Conservation (phyloP, 2,113 vertebrate genomes). For the Amphiprion ocellaris region DNA sequence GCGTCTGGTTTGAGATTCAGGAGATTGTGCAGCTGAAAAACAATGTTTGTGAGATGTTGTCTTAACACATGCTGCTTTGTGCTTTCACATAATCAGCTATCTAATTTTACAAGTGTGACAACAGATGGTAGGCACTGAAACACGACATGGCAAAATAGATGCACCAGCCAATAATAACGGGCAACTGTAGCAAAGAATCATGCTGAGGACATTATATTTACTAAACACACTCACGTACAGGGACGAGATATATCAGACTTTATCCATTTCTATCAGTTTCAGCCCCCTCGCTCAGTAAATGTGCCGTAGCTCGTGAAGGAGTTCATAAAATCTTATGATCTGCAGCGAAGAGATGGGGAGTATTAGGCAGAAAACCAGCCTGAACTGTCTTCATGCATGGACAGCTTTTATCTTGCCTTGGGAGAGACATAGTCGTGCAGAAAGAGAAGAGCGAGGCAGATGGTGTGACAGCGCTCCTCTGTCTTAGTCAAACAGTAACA, state of each 20-base stretch:
- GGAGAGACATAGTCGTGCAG: conserved; percentile 33
- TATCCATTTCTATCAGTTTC: conserved; percentile 27
- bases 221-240: not conserved
- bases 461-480: conserved; percentile 42
- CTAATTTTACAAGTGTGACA: conserved; percentile 9
- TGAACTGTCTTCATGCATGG: conserved; percentile 45
- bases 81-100: conserved; percentile 5
- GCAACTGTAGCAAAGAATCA: not conserved
- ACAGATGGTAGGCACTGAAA: conserved; percentile 9
- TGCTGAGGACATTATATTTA: not conserved
- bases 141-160: conserved; percentile 2
- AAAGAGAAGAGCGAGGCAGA: conserved; percentile 55
- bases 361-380: conserved; percentile 34
- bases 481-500: conserved; percentile 40
- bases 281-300: conserved; percentile 26
- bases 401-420: conserved; percentile 62
- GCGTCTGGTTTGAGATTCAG: conserved; percentile 6
- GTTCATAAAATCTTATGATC: conserved; percentile 39
- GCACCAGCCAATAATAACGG: not conserved
- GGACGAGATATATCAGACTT: not conserved
- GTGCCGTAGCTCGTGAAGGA: conserved; percentile 30
- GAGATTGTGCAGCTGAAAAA: not conserved
- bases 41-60: not conserved
- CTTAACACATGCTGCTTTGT: conserved; percentile 6
- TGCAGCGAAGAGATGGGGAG: conserved; percentile 28